Conservation (phyloP, 2,797 vertebrate species). For the Alcedo atthis region DNA sequence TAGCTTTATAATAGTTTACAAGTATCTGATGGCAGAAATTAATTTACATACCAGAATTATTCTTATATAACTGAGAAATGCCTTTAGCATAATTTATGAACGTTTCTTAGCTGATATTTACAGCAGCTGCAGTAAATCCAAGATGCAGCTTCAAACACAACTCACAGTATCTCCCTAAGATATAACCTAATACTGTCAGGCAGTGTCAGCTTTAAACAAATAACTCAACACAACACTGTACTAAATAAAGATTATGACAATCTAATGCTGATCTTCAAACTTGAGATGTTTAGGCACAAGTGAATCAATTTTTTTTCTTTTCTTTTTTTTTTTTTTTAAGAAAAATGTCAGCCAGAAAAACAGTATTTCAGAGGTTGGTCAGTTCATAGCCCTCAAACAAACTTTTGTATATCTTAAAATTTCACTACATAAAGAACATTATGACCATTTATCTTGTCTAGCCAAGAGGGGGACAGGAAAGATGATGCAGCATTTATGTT, state of each 20-base stretch:
- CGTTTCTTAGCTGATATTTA: constrained; percentile 49
- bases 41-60: not conserved
- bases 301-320: not conserved
- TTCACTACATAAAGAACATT: not conserved
- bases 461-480: not conserved
- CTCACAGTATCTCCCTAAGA: constrained; percentile 16
- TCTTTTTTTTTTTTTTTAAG: not conserved
- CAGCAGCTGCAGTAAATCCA: constrained; percentile 52
- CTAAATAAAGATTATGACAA: constrained; percentile 60
- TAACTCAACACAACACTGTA: not conserved
- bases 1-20: not conserved
- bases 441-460: not conserved
- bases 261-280: constrained; percentile 16
- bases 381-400: not conserved
- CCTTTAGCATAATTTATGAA: constrained; percentile 58
- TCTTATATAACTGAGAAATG: constrained; percentile 1
- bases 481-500: not conserved
- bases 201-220: constrained; percentile 47
- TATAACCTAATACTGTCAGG: constrained; percentile 71
- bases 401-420: not conserved
- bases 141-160: constrained; percentile 44
- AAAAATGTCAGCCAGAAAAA: not conserved
- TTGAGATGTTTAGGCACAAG: not conserved
- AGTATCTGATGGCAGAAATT: not conserved
- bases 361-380: not conserved